These are phyloP conservation scores for Xiphophorus birchmanni DNA, from an alignment of 2,797 vertebrate genomes.

Conservation along the genomic window DNA sequence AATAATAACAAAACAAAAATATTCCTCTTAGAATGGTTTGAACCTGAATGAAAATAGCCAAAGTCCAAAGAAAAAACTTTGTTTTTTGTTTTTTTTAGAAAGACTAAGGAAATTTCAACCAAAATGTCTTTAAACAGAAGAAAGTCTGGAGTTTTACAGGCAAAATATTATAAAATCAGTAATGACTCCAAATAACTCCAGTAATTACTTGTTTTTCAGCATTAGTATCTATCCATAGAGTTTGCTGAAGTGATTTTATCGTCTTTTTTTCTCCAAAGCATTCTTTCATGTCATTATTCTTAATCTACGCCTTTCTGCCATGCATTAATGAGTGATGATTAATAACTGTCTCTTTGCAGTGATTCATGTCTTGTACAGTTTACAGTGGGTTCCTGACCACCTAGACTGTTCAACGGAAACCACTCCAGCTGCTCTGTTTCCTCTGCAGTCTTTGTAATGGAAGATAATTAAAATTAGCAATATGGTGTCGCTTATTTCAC, in stretches of 20 bases:
- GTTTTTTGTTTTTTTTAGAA: neutral
- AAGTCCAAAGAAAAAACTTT: neutral
- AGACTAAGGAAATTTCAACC: neutral
- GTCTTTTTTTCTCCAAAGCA: neutral
- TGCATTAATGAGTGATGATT: conserved; percentile 24
- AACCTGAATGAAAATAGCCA: neutral
- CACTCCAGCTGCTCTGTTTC: conserved; percentile 64
- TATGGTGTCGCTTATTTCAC: conserved; percentile 19
- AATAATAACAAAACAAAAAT: neutral
- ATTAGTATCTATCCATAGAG: neutral
- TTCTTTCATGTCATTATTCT: conserved; percentile 17
- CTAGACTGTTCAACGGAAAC: conserved; percentile 60
- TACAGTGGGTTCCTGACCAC: conserved; percentile 48
- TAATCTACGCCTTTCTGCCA: conserved; percentile 12
- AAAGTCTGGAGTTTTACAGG: neutral
- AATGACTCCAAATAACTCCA: neutral
- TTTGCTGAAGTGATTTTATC: neutral
- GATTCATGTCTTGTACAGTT: conserved; percentile 21
- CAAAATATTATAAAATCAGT: neutral
- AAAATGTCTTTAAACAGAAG: neutral
- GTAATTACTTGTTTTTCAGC: neutral
- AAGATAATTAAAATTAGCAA: conserved; percentile 62
- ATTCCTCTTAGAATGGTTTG: neutral
- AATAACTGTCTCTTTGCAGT: conserved; percentile 12
- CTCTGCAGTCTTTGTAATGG: conserved; percentile 53